A percentile compares a stretch with the other conserved stretches of the same genome.
Evolutionary conservation across 2,797 vertebrate species (phyloP).

Genomic region (Passerculus sandwichensis): DNA sequence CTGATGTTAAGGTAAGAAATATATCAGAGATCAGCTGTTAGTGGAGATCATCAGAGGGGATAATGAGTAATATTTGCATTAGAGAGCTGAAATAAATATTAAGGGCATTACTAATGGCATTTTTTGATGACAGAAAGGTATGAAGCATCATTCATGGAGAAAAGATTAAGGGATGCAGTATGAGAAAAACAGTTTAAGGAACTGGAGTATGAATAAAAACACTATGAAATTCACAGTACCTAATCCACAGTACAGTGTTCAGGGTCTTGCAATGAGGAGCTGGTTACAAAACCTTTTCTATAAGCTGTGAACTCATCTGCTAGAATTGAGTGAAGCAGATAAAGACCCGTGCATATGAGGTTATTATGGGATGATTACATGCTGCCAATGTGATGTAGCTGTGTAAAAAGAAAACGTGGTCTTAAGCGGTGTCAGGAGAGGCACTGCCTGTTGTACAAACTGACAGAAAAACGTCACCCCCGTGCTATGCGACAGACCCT

Average conservation of each 20-base stretch:
- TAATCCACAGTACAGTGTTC: background rate
- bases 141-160: background rate
- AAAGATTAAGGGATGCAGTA: background rate
- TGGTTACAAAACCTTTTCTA: background rate
- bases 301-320: background rate
- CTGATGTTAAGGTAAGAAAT: background rate
- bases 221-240: background rate
- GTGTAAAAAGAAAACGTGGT: conserved; percentile 12
- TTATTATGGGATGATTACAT: conserved; percentile 36
- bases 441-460: background rate
- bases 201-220: background rate
- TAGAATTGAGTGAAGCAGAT: background rate
- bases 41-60: background rate
- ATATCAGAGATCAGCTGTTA: background rate
- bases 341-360: background rate
- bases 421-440: background rate
- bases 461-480: background rate
- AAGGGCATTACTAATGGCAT: background rate
- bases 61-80: background rate
- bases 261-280: background rate
- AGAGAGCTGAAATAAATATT: background rate
- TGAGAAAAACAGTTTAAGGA: background rate
- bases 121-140: background rate
- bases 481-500: background rate
- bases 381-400: background rate